A percentile compares a stretch with the other conserved stretches of the same genome.
These are phyloP conservation scores for Drosophila borborema DNA, from an alignment of 2,888 invertebrate species.

Conservation along the genomic window DNA sequence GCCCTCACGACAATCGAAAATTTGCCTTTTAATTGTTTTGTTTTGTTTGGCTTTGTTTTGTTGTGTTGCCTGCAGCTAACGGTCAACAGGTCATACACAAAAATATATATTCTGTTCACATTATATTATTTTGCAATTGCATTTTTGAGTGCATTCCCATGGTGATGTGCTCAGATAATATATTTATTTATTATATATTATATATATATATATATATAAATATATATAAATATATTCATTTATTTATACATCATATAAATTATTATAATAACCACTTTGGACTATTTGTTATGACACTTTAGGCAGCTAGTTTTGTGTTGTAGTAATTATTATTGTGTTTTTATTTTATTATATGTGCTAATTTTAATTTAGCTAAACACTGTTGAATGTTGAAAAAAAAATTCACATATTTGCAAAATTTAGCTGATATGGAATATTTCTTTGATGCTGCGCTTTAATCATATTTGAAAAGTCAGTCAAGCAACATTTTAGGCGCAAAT, in stretches of 20 bases:
- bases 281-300: not conserved
- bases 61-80: constrained; percentile 25
- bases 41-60: constrained; percentile 22
- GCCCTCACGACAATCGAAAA: constrained; percentile 67
- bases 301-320: not conserved
- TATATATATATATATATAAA: not conserved
- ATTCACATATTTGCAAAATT: too few relatives aligned
- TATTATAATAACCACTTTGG: not conserved
- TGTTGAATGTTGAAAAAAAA: too few relatives aligned
- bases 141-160: not conserved
- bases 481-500: constrained; percentile 20
- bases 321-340: not conserved
- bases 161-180: not conserved
- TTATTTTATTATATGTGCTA: too few relatives aligned
- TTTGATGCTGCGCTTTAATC: constrained; percentile 10
- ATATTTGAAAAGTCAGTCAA: constrained; percentile 13
- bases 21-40: constrained; percentile 71
- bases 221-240: not conserved
- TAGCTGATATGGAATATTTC: not conserved
- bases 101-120: not conserved
- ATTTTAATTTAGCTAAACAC: too few relatives aligned
- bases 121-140: constrained; percentile 1
- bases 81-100: constrained; percentile 44
- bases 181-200: too few relatives aligned
- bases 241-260: constrained; percentile 5